Base-by-base conservation (phyloP, 2,113 vertebrate species). In the Noturus placidus region DNA sequence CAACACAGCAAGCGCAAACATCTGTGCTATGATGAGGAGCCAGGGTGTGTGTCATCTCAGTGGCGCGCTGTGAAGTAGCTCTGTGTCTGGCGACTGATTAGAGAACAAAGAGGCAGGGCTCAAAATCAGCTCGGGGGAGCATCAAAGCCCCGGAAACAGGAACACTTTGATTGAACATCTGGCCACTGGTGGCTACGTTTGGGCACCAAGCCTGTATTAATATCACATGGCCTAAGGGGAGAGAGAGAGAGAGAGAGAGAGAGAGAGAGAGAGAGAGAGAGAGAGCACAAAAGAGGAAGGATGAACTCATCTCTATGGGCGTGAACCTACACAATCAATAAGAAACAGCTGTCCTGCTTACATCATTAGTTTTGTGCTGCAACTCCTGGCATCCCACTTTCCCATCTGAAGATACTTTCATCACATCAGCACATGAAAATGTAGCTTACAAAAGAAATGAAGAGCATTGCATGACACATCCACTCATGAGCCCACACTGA, bases 141-240 rank as follows among this genome's bases (percentile, higher is more conserved):
- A 88, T 91, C 89, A 88, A 88, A 90, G 89, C 78, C 78, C 87
- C 19, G n/a, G 50, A 77, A 88, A 87, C 82, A 87, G 89, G 82
- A 90, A 90, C 85, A 87, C 83, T 83, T 86, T 90, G 88, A 91
- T 88, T 88, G 89, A 91, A 90, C 90, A 91, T 91, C 90, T 91
- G 90, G 85, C 89, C 82, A 57, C 79, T 77, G 80, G 87, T 87
- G 89, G 83, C 85, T 87, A 30, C 59, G 78, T 85, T 82, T 61
- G 86, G 88, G 83, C 67, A 74, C 33, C 2, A 50, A 87, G 86
- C 56, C 78, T 70, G 52, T 87, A 69, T 88, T 90, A 77, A 90
- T 89, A 89, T 90, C 88, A 80, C 83, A 83, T 17, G 35, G 84
- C 63, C 50, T 67, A 57, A 10, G 63, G 74, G 87, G n/a, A 78